These are phyloP conservation scores for Drosophila eugracilis DNA, from an alignment of 1,140 invertebrate species.

Conservation along the genomic window DNA sequence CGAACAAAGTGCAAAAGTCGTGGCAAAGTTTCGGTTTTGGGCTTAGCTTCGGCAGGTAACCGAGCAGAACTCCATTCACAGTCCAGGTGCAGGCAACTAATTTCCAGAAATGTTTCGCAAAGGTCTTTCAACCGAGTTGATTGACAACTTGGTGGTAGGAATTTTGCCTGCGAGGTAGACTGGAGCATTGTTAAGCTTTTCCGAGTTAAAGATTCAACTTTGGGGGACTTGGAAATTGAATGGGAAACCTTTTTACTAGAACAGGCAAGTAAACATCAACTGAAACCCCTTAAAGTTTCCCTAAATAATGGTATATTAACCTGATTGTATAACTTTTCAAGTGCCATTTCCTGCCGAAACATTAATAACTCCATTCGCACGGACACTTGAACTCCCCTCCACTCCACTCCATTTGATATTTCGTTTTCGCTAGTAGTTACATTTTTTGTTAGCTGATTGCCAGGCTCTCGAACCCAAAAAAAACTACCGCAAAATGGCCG, in stretches of 20 bases:
- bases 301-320: background rate
- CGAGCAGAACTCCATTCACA: conserved; percentile 22
- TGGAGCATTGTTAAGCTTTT: background rate
- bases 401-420: conserved; percentile 1
- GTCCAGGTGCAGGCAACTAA: conserved; percentile 33
- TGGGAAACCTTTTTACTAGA: background rate
- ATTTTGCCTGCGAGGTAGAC: background rate
- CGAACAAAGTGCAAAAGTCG: conserved; percentile 39
- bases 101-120: conserved; percentile 30
- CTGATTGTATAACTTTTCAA: background rate
- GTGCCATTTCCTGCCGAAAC: conserved; percentile 7
- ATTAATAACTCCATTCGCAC: conserved; percentile 41
- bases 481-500: conserved; percentile 59
- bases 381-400: conserved; percentile 11
- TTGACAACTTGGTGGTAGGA: conserved; percentile 20
- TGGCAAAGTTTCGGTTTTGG: conserved; percentile 27
- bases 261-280: no score
- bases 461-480: conserved; percentile 38
- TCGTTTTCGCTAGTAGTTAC: conserved; percentile 19
- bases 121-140: conserved; percentile 14
- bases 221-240: background rate
- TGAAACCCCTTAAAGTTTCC: background rate
- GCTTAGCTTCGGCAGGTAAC: conserved; percentile 36
- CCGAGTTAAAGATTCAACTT: background rate
- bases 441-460: conserved; percentile 42